phyloP scores from a whole-genome alignment of 1,140 invertebrate species.

The Carcinoscorpius rotundicauda region DNA sequence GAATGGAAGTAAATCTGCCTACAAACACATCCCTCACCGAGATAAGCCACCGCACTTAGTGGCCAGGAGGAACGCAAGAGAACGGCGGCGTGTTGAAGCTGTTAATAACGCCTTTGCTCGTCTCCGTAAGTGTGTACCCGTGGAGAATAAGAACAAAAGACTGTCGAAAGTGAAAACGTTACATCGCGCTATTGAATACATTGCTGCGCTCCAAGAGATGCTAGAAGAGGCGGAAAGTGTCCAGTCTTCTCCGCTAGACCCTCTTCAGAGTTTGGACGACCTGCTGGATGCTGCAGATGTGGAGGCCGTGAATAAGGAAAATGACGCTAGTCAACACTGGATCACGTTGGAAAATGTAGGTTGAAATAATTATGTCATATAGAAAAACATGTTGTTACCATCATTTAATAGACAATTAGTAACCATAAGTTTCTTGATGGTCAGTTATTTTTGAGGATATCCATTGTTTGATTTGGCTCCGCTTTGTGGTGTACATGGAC shows the following conservation, averaged over 20 bases:
- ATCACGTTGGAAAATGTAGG: constrained; percentile 12
- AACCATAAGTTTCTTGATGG: too few species aligned
- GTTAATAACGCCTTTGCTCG: constrained; percentile 42
- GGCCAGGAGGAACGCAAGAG: constrained; percentile 42
- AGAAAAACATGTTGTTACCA: too few species aligned
- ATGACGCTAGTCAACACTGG: constrained; percentile 17
- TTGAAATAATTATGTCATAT: too few species aligned
- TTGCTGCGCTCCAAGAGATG: constrained; percentile 27
- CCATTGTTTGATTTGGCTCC: too few species aligned
- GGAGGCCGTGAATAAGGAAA: constrained; percentile 17
- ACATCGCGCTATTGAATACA: constrained; percentile 32
- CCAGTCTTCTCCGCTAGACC: too few species aligned
- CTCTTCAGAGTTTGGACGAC: neutral
- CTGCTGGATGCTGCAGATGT: constrained; percentile 5
- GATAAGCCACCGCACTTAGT: constrained; percentile 41
- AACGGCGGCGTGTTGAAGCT: constrained; percentile 42
- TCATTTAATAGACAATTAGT: too few species aligned
- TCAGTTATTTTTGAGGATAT: too few species aligned
- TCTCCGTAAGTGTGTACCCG: constrained; percentile 38
- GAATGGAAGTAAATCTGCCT: constrained; percentile 19
- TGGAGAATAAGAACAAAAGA: constrained; percentile 30
- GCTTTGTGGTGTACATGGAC: too few species aligned
- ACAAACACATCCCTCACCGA: constrained; percentile 34
- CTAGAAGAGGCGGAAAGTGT: constrained; percentile 21
- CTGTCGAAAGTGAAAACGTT: constrained; percentile 34